Conservation (phyloP, 2,113 vertebrate species). For the Triplophysa rosa region DNA sequence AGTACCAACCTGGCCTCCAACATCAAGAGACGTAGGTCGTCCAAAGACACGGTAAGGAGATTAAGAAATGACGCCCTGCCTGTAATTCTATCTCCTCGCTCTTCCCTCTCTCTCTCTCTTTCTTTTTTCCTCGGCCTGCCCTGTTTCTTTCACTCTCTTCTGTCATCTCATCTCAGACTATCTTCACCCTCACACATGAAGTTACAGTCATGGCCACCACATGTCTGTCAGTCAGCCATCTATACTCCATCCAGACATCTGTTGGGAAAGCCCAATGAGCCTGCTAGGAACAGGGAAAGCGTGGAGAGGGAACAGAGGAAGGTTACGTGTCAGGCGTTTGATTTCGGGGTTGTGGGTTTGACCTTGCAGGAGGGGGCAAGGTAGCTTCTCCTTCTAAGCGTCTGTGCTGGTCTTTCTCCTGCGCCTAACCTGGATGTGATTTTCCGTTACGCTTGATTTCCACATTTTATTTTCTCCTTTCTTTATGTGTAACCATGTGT, state of each 20-base stretch:
- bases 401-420: conserved; percentile 51
- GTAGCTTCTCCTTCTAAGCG: conserved; percentile 29
- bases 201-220: conserved; percentile 55
- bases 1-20: conserved; percentile 99
- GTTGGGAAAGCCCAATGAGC: conserved; percentile 54
- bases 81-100: conserved; percentile 60
- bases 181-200: conserved; percentile 57
- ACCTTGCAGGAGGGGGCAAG: conserved; percentile 31
- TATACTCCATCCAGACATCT: conserved; percentile 61
- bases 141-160: conserved; percentile 65
- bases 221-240: conserved; percentile 64
- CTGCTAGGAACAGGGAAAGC: conserved; percentile 25
- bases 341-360: conserved; percentile 33
- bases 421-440: conserved; percentile 53
- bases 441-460: conserved; percentile 45
- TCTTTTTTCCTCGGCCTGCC: conserved; percentile 20
- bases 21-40: conserved; percentile 99
- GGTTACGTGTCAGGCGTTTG: background rate
- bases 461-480: conserved; percentile 35
- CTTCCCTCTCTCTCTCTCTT: conserved; percentile 66
- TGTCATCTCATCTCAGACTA: conserved; percentile 63
- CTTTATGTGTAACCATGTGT: conserved; percentile 53
- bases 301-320: conserved; percentile 20
- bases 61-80: conserved; percentile 84
- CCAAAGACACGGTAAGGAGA: conserved; percentile 99